Percentiles rank a stretch among this genome's conserved stretches.
Conservation (phyloP, 2,888 invertebrate species). For the Parelbella ahira region DNA sequence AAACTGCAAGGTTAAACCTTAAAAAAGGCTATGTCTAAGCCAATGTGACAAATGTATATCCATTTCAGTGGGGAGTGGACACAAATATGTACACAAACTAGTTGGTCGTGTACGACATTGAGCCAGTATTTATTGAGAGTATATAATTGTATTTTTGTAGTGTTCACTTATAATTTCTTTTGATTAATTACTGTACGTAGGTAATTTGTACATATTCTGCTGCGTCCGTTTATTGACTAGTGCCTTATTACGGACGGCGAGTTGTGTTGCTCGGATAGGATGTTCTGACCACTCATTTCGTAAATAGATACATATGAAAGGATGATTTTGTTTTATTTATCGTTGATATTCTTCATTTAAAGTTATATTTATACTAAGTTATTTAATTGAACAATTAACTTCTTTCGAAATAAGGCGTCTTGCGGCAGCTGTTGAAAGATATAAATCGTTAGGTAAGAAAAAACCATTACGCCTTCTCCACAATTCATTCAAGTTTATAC, state of each 20-base stretch:
- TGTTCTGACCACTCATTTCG: constrained; percentile 50
- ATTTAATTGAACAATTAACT: too few species aligned
- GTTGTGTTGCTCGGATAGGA: constrained; percentile 69
- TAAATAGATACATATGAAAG: constrained; percentile 40
- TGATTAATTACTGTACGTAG: constrained; percentile 10
- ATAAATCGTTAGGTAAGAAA: too few species aligned
- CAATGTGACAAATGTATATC: too few species aligned
- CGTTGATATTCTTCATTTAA: too few species aligned
- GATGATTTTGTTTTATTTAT: constrained; percentile 2
- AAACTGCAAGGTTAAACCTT: too few species aligned
- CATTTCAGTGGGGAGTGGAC: too few species aligned
- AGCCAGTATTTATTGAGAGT: constrained; percentile 13
- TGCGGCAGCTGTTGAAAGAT: too few species aligned
- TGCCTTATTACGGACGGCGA: constrained; percentile 71
- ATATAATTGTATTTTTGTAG: constrained; percentile 60
- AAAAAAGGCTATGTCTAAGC: too few species aligned
- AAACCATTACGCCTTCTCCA: too few species aligned
- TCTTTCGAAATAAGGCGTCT: too few species aligned
- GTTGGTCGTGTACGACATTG: constrained; percentile 8
- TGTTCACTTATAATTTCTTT: constrained; percentile 28
- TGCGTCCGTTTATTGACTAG: constrained; percentile 66
- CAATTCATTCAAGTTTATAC: too few species aligned
- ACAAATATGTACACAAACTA: neutral
- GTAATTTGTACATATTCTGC: constrained; percentile 31
- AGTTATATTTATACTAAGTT: too few species aligned